Evolutionary conservation across 2,888 invertebrate genomes (phyloP), one percentile per base, ranked within the genome.

Genomic region (Horisme vitalbata): DNA sequence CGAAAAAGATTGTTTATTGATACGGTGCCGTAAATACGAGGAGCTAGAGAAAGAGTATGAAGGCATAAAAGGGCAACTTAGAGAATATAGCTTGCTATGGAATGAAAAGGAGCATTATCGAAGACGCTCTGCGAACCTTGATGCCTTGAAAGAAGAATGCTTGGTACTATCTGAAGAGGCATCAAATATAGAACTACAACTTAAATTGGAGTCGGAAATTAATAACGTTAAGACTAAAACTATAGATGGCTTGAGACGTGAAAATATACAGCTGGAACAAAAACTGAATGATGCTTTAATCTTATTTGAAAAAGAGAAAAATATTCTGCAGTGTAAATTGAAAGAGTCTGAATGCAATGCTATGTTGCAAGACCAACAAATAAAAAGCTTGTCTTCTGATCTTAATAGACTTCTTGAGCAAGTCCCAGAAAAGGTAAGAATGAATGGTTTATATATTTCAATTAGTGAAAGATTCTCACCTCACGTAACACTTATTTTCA

Each of bases 291-390:
- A 86, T 1, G 63, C 71, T 2, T 54, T 65, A 10, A 65, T 82
- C 28, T 48, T 51, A 14, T 80, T 76, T 61, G 88, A 90, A 66
- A 84, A 84, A 48, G 91, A 92, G 57, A 85, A 83, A 60, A 91
- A 90, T 61, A 54, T 61, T 37, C 65, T 91, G 12, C 63, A 82
- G 37, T 87, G 89, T 57, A 90, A 90, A 72, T 67, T 91, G 23
- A 80, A 87, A 55, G 91, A 91, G 74, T 74, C 82, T 27, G 91
- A 92, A 61, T 89, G 90, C 48, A 86, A 86, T 65, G 77, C 90
- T 11, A 87, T 91, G 69, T 91, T 92, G 52, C 91, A 91, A 71
- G 91, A 90, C 39, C 85, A 90, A 57, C 92, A 92, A 77, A 91
- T 92, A 24, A 90, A 84, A 70, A 83, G 84, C 62, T 71, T 92